Conservation (phyloP, 1,140 invertebrate genomes). For the Heliconius nattereri region DNA sequence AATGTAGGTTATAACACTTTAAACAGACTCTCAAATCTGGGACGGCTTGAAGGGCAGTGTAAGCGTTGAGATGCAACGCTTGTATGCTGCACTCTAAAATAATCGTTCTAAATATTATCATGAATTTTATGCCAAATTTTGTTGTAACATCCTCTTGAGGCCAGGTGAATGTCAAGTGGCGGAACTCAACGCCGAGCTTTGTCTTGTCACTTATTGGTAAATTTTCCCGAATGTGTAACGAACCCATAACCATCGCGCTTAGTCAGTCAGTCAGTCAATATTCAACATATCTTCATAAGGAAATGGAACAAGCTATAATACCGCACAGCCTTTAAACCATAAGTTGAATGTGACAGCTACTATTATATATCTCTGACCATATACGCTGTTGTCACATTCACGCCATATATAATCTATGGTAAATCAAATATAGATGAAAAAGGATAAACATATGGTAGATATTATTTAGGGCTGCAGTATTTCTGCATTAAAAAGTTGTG, state of each 20-base stretch:
- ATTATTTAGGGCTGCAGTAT: background rate
- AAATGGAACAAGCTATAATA: background rate
- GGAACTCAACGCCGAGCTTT: no score
- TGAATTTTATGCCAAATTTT: slow-evolving; percentile 19
- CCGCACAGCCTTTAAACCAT: background rate
- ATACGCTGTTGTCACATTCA: slow-evolving; percentile 20
- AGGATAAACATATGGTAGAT: slow-evolving; percentile 4
- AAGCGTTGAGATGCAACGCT: slow-evolving; percentile 16
- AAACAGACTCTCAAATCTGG: background rate
- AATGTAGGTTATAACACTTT: slow-evolving; percentile 9
- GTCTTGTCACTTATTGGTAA: no score
- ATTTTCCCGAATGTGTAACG: no score
- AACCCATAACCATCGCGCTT: no score
- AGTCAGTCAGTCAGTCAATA: background rate
- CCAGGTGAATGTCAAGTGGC: no score
- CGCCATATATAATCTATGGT: slow-evolving; percentile 21
- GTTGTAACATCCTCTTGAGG: background rate
- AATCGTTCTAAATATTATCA: slow-evolving; percentile 24
- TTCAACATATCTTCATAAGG: background rate
- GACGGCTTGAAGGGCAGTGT: background rate
- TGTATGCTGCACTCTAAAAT: slow-evolving; percentile 4
- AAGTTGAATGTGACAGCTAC: background rate
- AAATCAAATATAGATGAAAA: background rate
- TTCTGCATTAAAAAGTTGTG: background rate
- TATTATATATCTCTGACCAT: slow-evolving; percentile 14